phyloP scores from a whole-genome alignment of 2,113 vertebrate genomes.

The Campylomormyrus tamandua region DNA sequence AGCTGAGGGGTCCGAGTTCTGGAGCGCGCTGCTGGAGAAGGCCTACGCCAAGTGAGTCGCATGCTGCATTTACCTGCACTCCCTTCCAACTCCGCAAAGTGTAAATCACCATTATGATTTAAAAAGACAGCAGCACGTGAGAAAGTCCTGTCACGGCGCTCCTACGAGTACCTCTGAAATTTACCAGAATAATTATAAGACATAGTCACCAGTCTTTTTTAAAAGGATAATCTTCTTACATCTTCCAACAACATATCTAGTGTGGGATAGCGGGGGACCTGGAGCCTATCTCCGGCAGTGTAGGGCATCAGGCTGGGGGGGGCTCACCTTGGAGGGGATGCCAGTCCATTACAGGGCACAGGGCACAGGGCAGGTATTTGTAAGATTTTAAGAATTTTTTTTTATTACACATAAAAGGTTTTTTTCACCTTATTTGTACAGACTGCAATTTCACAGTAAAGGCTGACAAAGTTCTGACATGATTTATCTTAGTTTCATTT shows the following conservation, averaged over 20 bases:
- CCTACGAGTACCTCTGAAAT: neutral
- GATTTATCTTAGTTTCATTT: too few relatives aligned
- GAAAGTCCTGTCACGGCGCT: neutral
- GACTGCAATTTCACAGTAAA: neutral
- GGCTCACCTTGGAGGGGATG: neutral
- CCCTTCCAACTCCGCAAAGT: neutral
- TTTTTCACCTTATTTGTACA: neutral
- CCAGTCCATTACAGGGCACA: neutral
- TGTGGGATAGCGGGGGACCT: neutral
- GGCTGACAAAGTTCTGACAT: too few relatives aligned
- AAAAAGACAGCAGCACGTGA: neutral
- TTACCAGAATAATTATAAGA: neutral
- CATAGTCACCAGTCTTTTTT: neutral
- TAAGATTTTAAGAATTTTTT: neutral
- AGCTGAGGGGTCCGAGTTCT: slow-evolving; percentile 58
- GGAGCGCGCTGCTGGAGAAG: slow-evolving; percentile 69
- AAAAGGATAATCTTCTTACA: neutral
- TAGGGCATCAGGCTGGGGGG: neutral
- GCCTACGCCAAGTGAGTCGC: slow-evolving; percentile 62
- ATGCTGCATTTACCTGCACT: neutral
- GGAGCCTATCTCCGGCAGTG: neutral
- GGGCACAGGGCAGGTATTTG: neutral
- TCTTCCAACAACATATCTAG: neutral
- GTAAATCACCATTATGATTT: neutral
- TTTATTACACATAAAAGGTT: too few relatives aligned